Evolutionary conservation across 2,797 vertebrate species (phyloP).

Genomic region (Heteromormyrus szaboi): DNA sequence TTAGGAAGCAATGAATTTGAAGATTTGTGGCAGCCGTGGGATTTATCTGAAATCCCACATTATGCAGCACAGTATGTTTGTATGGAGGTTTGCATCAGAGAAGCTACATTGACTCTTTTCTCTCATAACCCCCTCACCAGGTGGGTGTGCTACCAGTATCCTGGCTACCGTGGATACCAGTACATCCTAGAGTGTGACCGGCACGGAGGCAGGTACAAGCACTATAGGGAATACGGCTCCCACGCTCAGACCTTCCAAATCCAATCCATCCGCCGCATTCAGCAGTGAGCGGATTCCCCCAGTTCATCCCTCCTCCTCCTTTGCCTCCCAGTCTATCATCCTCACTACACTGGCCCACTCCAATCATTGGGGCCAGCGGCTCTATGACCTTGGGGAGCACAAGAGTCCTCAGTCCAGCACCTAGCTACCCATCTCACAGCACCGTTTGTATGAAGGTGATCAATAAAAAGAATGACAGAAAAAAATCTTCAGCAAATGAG

Average conservation of each 20-base stretch:
- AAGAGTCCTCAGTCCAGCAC: constrained; percentile 43
- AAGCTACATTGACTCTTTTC: not conserved
- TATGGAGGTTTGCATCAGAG: not conserved
- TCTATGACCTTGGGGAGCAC: constrained; percentile 37
- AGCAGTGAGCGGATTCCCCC: constrained; percentile 65
- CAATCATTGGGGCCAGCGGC: constrained; percentile 30
- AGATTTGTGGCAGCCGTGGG: not conserved
- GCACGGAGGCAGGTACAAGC: constrained; percentile 81
- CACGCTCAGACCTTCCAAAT: constrained; percentile 85
- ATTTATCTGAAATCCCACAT: not conserved
- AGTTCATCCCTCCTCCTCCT: constrained; percentile 14
- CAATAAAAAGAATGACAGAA: constrained; percentile 64
- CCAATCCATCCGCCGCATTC: constrained; percentile 88
- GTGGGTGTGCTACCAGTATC: constrained; percentile 90
- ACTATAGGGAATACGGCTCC: constrained; percentile 81
- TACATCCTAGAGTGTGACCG: constrained; percentile 86
- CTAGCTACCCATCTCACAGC: constrained; percentile 43
- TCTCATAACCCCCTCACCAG: constrained; percentile 48
- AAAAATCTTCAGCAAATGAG: not conserved
- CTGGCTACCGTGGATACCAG: constrained; percentile 87
- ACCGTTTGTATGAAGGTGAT: constrained; percentile 54
- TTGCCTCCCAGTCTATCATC: constrained; percentile 17
- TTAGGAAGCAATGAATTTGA: not conserved
- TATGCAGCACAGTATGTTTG: not conserved
- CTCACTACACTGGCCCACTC: constrained; percentile 36